Evolutionary conservation across 2,888 invertebrate genomes (phyloP), one percentile per base, ranked within the genome.

Genomic region (Autographa pulchrina): DNA sequence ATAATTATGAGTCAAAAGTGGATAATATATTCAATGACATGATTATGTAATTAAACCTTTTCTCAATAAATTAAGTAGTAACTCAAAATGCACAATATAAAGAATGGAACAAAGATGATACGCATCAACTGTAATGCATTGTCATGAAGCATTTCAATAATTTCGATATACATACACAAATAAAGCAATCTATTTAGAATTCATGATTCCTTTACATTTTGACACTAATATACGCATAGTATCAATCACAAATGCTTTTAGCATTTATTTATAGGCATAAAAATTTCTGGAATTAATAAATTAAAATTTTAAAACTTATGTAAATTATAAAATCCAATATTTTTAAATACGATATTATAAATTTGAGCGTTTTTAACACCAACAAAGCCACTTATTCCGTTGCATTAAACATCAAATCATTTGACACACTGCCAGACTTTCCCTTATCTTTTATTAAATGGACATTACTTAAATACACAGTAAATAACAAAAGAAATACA

Each of bases 111-210:
- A 56, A 56, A 56, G 54, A 56, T 20, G 25, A 20, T 25, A 56
- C 7, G 25, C 54, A 56, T 56, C 25, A 25, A 11, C 54, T 14
- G 0, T 25, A 70, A 66, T 65, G 31, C 65, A 62, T 66, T 69
- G 14, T 73, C 52, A 70, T 59, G 1, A 80, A 78, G 78, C 78
- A 25, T 48, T 77, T 77, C 69, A 35, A 77, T 75, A 79, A 68
- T 54, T 62, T 6, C 35, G 59, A 11, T 70, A 73, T 72, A 76
- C 58, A 73, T 76, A 73, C 65, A 64, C 72, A 74, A 64, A 60
- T 56, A 35, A 56, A 73, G 66, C 65, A 56, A 71, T 43, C 31
- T 52, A 66, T 13, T 7, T 52, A 65, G 8, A 59, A 70, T 70
- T 31, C 60, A 65, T 70, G 75, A 72, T 75, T 63, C 64, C 56